phyloP scores from a whole-genome alignment of 2,888 invertebrate species.

The Exocentrus adspersus region DNA sequence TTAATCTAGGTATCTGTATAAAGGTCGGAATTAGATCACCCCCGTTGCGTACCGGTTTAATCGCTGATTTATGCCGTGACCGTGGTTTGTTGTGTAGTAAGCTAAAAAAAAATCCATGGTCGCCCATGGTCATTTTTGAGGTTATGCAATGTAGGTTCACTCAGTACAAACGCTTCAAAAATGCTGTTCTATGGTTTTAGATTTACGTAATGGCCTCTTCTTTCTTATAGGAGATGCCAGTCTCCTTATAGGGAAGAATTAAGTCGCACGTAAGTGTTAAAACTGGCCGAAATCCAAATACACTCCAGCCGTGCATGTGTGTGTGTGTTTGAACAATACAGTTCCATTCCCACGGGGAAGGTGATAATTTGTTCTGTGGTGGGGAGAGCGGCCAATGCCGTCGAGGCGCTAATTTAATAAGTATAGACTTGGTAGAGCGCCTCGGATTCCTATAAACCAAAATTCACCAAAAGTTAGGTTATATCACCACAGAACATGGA shows the following conservation, averaged over 20 bases:
- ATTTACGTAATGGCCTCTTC: constrained; percentile 41
- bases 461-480: too few relatives aligned
- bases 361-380: constrained; percentile 49
- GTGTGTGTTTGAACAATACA: constrained; percentile 52
- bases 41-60: neutral
- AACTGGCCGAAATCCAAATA: constrained; percentile 53
- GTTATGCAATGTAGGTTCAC: too few relatives aligned
- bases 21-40: constrained; percentile 21
- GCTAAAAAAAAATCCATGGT: too few relatives aligned
- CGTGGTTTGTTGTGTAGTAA: too few relatives aligned
- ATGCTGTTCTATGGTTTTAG: too few relatives aligned
- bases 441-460: too few relatives aligned
- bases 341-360: constrained; percentile 52
- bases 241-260: constrained; percentile 52
- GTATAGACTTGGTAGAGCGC: neutral
- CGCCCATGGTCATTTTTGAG: too few relatives aligned
- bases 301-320: constrained; percentile 42
- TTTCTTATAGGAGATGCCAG: constrained; percentile 31
- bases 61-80: neutral
- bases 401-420: constrained; percentile 22
- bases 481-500: too few relatives aligned
- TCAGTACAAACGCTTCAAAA: too few relatives aligned
- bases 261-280: constrained; percentile 58
- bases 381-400: constrained; percentile 28
- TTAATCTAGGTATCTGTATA: constrained; percentile 17